Percentiles rank a stretch among this genome's conserved stretches.
Conservation (phyloP, 2,888 invertebrate genomes). For the Leptopterna dolabrata region DNA sequence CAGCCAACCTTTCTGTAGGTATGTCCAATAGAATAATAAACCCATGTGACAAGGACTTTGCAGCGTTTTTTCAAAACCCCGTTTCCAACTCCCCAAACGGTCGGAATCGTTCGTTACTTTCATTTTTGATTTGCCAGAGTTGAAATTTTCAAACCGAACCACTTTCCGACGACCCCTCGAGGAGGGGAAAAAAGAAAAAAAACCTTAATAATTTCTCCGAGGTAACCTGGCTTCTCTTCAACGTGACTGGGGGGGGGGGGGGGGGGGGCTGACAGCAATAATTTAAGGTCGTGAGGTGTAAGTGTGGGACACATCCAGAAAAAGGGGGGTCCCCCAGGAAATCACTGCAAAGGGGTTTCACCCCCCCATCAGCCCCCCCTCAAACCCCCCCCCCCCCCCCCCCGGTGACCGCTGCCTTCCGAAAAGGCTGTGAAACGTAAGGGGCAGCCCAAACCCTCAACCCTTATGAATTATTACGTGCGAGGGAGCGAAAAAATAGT, state of each 20-base stretch:
- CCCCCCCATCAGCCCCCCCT: no score
- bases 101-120: conserved; percentile 12
- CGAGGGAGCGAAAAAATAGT: neutral
- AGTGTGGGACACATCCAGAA: conserved; percentile 44
- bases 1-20: no score
- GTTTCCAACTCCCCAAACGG: neutral
- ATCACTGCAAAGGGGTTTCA: conserved; percentile 44
- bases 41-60: no score
- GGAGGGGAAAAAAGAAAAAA: conserved; percentile 16
- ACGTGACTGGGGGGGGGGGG: no score
- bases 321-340: conserved; percentile 40
- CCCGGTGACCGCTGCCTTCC: conserved; percentile 21
- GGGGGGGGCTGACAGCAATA: conserved; percentile 44
- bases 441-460: conserved; percentile 7
- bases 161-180: neutral
- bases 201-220: conserved; percentile 44
- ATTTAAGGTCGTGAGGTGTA: conserved; percentile 46
- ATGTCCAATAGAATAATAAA: no score
- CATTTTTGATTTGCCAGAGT: conserved; percentile 8
- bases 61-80: no score
- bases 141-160: conserved; percentile 23
- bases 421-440: neutral
- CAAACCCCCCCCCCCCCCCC: no score
- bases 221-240: neutral
- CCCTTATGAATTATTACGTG: conserved; percentile 49